These are phyloP conservation scores for Linnaemya tessellans DNA, from an alignment of 2,888 invertebrate genomes.

Conservation along the genomic window DNA sequence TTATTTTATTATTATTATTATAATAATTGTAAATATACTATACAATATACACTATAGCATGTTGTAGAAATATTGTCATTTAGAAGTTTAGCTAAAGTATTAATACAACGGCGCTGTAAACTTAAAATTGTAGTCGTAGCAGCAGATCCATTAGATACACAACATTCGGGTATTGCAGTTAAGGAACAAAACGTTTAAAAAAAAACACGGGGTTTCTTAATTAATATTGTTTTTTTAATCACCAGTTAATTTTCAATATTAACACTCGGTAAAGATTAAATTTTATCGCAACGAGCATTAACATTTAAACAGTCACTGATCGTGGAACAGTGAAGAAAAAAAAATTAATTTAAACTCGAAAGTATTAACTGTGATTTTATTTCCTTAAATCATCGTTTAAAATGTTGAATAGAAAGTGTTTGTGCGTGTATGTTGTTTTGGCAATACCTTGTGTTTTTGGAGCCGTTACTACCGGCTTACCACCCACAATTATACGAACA, in stretches of 20 bases:
- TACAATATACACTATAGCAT: constrained; percentile 2
- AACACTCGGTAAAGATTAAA: constrained; percentile 16
- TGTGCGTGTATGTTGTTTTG: constrained; percentile 30
- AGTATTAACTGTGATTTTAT: constrained; percentile 48
- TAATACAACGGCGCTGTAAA: constrained; percentile 73
- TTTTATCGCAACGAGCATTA: constrained; percentile 18
- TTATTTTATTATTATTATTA: constrained; percentile 63
- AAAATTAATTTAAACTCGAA: constrained; percentile 16
- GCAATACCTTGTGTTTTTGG: constrained; percentile 54
- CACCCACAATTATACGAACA: constrained; percentile 77
- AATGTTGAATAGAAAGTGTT: constrained; percentile 67
- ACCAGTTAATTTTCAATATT: constrained; percentile 38
- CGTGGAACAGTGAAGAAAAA: neutral
- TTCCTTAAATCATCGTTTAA: constrained; percentile 11
- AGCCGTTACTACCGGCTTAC: constrained; percentile 70
- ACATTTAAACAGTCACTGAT: neutral
- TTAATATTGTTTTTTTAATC: neutral
- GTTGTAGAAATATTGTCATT: constrained; percentile 58
- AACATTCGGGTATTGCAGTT: constrained; percentile 57
- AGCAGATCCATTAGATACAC: constrained; percentile 69
- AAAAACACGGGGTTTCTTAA: neutral
- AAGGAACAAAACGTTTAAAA: constrained; percentile 8
- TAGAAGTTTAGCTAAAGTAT: constrained; percentile 69
- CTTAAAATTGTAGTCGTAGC: constrained; percentile 71
- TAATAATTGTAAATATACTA: constrained; percentile 60